Evolutionary conservation across 2,888 invertebrate species (phyloP).

Genomic region (Laspeyria flexula): DNA sequence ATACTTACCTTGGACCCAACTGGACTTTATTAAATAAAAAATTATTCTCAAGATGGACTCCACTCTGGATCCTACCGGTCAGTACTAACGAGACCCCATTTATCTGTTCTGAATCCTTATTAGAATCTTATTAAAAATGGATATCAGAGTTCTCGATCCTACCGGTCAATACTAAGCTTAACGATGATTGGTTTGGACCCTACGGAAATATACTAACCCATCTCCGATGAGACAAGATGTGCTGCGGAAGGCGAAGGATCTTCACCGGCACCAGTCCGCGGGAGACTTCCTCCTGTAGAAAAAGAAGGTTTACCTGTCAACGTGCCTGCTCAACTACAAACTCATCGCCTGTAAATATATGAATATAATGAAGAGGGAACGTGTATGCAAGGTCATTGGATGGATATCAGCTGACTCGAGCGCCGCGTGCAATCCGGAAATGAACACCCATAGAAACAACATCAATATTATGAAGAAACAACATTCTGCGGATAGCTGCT

Average conservation of each 20-base stretch:
- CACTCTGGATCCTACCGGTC: conserved; percentile 78
- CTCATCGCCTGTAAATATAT: conserved; percentile 74
- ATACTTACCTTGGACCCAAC: conserved; percentile 79
- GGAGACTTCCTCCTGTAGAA: conserved; percentile 81
- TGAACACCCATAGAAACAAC: conserved; percentile 54
- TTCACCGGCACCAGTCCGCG: conserved; percentile 75
- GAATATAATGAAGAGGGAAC: conserved; percentile 66
- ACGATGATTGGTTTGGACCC: conserved; percentile 78
- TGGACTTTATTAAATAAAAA: conserved; percentile 72
- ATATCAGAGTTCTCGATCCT: conserved; percentile 68
- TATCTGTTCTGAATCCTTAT: conserved; percentile 37
- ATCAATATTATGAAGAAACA: conserved; percentile 44
- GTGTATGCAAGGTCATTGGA: conserved; percentile 76
- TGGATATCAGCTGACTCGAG: conserved; percentile 80
- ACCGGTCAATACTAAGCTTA: conserved; percentile 72
- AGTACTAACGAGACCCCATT: conserved; percentile 63
- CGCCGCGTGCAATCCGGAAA: conserved; percentile 74
- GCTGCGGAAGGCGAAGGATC: conserved; percentile 79
- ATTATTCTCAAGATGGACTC: conserved; percentile 58
- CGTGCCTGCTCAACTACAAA: conserved; percentile 56
- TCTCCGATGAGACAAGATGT: conserved; percentile 68
- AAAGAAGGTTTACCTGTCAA: conserved; percentile 68
- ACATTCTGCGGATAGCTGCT: conserved; percentile 38
- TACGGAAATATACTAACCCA: conserved; percentile 76
- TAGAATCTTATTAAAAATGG: conserved; percentile 62